These are phyloP conservation scores for Melanotus villosus DNA, from an alignment of 2,888 invertebrate species.

Conservation along the genomic window DNA sequence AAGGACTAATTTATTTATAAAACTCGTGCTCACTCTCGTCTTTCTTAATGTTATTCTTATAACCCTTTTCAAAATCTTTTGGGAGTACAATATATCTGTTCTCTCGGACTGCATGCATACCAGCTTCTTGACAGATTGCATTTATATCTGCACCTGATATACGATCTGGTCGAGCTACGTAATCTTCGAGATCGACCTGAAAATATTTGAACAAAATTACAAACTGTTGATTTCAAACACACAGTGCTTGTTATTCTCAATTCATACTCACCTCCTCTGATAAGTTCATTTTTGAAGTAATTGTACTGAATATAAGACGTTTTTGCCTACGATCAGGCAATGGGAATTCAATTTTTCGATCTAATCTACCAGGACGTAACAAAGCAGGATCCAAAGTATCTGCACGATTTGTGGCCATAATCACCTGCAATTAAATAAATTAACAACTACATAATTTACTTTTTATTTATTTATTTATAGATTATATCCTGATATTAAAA, in stretches of 20 bases:
- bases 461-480: background rate
- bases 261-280: conserved; percentile 82
- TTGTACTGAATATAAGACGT: conserved; percentile 97
- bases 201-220: conserved; percentile 22
- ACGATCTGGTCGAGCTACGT: conserved; percentile 97
- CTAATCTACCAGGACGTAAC: conserved; percentile 94
- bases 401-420: conserved; percentile 97
- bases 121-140: conserved; percentile 99
- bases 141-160: conserved; percentile 99
- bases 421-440: conserved; percentile 69
- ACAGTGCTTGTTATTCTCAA: background rate
- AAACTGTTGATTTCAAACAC: background rate
- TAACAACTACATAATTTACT: too few species aligned
- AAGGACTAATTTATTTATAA: conserved; percentile 99
- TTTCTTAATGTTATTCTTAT: conserved; percentile 99
- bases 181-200: conserved; percentile 96
- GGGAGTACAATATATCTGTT: conserved; percentile 99
- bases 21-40: conserved; percentile 99
- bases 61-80: conserved; percentile 99
- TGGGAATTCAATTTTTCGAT: conserved; percentile 99
- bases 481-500: background rate
- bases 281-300: conserved; percentile 96
- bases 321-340: conserved; percentile 94
- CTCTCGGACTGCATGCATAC: conserved; percentile 99
- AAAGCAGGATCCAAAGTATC: conserved; percentile 99